Conservation (phyloP, 2,113 vertebrate genomes). For the human (Homo sapiens) region DNA sequence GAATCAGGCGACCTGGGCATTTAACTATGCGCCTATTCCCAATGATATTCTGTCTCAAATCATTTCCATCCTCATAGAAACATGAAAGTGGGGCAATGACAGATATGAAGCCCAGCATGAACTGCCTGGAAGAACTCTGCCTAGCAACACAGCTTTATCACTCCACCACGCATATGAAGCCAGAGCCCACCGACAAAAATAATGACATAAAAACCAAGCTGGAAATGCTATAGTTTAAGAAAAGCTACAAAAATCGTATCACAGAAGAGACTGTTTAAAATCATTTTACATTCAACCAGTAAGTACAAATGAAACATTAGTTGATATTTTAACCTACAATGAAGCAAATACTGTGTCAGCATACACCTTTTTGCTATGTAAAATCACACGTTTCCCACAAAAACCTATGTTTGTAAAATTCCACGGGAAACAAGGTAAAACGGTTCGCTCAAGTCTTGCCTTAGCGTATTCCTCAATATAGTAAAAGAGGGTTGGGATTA, state of each 20-base stretch:
- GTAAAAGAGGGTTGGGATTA: neutral
- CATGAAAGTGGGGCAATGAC: conserved; percentile 88
- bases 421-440: conserved; percentile 1
- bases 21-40: conserved; percentile 77
- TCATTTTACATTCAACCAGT: neutral
- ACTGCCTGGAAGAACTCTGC: conserved; percentile 82
- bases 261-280: neutral
- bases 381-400: neutral
- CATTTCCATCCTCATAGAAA: conserved; percentile 87
- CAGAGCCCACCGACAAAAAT: neutral
- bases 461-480: neutral
- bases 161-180: neutral
- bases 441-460: neutral
- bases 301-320: conserved; percentile 39
- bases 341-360: conserved; percentile 25
- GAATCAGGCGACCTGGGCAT: conserved; percentile 79
- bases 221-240: neutral
- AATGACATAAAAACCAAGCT: conserved; percentile 37
- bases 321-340: neutral
- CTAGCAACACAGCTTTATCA: conserved; percentile 74
- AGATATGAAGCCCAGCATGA: conserved; percentile 87
- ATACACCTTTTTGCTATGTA: neutral
- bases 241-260: neutral
- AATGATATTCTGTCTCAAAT: conserved; percentile 80
- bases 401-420: neutral